Evolutionary conservation across 2,888 invertebrate genomes (phyloP).

Genomic region (Calliopum simillimum): DNA sequence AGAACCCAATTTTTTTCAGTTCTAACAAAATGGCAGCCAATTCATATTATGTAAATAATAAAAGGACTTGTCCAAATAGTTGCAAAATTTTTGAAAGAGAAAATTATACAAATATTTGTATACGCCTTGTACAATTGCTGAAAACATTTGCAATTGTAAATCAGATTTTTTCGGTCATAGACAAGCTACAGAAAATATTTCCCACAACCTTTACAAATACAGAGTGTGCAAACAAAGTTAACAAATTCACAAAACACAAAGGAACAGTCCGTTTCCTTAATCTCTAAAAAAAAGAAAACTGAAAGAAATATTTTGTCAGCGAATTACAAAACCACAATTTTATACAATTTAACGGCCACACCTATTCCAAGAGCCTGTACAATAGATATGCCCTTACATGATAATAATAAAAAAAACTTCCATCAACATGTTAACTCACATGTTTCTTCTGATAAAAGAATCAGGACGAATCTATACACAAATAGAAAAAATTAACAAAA

Average conservation of each 20-base stretch:
- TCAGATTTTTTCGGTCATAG: no score
- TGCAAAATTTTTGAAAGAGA: no score
- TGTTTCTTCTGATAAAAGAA: neutral
- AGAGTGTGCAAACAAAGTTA: conserved; percentile 2
- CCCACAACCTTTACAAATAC: conserved; percentile 5
- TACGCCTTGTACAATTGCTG: no score
- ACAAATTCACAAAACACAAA: neutral
- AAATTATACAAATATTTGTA: no score
- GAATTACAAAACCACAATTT: conserved; percentile 26
- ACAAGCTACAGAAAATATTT: no score
- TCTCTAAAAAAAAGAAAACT: conserved; percentile 9
- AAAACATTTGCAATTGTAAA: no score
- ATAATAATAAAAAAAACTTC: neutral
- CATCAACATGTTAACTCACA: neutral
- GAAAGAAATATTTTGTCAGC: conserved; percentile 41
- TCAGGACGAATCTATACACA: neutral
- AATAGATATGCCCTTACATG: neutral
- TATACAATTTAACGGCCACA: conserved; percentile 30
- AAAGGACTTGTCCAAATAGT: no score
- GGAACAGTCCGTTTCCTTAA: conserved; percentile 9
- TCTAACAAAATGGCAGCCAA: no score
- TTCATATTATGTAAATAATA: no score
- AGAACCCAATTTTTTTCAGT: no score
- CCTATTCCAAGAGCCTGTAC: conserved; percentile 14
- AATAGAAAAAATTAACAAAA: conserved; percentile 13